Conservation (phyloP, 2,113 vertebrate genomes). For the Eolophus roseicapilla region DNA sequence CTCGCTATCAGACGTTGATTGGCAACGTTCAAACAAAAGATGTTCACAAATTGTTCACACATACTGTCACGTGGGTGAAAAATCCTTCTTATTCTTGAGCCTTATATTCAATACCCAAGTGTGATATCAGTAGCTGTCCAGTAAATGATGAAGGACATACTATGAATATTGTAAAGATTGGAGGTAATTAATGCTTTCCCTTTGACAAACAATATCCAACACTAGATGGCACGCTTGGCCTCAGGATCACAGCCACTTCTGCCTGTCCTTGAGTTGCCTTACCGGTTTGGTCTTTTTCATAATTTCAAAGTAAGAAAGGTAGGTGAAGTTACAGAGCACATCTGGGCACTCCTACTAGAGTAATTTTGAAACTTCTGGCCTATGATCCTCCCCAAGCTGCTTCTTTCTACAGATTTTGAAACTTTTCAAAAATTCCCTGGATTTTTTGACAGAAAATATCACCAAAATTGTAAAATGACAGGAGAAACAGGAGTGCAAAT, state of each 20-base stretch:
- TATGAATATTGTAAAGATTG: neutral
- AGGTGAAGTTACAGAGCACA: neutral
- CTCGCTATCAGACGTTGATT: neutral
- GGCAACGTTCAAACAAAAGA: neutral
- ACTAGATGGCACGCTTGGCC: conserved; percentile 79
- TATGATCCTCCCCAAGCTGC: neutral
- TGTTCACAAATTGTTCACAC: neutral
- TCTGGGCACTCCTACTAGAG: neutral
- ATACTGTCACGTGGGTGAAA: neutral
- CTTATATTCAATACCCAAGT: neutral
- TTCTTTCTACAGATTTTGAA: neutral
- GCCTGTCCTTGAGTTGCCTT: neutral
- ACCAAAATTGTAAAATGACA: neutral
- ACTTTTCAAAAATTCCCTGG: neutral
- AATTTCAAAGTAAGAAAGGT: neutral
- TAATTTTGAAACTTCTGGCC: neutral
- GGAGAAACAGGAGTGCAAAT: neutral
- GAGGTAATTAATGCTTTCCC: neutral
- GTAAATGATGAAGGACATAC: too few species aligned
- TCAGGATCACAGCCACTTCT: conserved; percentile 39
- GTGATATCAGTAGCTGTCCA: neutral
- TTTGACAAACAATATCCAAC: neutral
- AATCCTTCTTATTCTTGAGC: neutral
- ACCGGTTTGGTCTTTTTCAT: accelerated
- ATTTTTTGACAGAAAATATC: neutral